These are phyloP conservation scores for Addax nasomaculatus DNA, from an alignment of 2,113 vertebrate species.

Conservation along the genomic window DNA sequence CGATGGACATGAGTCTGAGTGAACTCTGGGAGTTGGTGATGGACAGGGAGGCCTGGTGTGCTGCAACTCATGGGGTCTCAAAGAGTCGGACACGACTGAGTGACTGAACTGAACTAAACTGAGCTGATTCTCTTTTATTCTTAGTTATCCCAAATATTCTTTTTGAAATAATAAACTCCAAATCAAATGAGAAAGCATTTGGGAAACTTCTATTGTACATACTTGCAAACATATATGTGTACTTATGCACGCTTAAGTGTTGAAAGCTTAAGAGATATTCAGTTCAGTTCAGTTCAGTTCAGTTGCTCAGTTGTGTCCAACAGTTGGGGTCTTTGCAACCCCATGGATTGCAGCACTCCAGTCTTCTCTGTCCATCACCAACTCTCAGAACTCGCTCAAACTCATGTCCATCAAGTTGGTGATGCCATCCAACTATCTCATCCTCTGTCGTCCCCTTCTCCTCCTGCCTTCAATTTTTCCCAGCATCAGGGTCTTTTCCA, in stretches of 20 bases:
- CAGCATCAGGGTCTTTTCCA: not conserved
- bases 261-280: not conserved
- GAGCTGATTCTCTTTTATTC: not conserved
- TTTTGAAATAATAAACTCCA: not conserved
- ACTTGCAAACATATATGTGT: not conserved
- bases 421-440: not conserved
- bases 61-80: no score
- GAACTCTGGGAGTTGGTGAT: no score
- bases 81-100: accelerated
- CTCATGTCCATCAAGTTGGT: not conserved
- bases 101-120: no score
- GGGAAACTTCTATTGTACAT: not conserved
- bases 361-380: not conserved
- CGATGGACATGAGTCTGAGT: no score
- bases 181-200: not conserved
- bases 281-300: not conserved
- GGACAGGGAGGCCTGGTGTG: no score
- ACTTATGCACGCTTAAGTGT: not conserved
- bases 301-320: not conserved
- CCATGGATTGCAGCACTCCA: not conserved
- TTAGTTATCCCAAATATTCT: not conserved
- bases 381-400: not conserved
- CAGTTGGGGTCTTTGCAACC: not conserved
- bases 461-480: not conserved
- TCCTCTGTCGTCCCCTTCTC: not conserved